Evolutionary conservation across 1,140 invertebrate genomes (phyloP), one percentile per base, ranked within the genome.

Genomic region (Steinernema khuongi): DNA sequence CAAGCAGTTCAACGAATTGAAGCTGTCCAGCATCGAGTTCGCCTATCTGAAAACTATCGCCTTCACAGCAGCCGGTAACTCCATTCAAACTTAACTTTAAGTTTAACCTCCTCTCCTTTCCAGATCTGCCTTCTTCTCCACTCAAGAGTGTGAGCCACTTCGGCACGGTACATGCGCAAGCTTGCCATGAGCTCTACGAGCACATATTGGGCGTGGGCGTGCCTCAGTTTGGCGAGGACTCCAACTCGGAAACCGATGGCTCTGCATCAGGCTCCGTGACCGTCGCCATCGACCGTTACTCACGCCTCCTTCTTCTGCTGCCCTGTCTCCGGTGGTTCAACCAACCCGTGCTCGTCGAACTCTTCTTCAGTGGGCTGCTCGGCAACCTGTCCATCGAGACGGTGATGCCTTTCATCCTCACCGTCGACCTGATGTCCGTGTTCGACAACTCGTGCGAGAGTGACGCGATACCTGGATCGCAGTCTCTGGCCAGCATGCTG

Each of bases 311-410:
- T 2, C 79, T 77, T 50, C 77, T 91, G 81, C 88, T 96, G 66
- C 91, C 92, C 0, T 90, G 91, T 7, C 87, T 95, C 26, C 89
- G 92, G 60, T 90, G 90, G 44, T 90, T 95, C 80, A 90, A 91
- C 68, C 90, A 91, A 1, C 87, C 89, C 36, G 89, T 93, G 36
- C 89, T 96, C 79, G 94, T 96, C 86, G 93, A 97, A 83, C 88
- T 96, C 32, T 96, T 96, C 87, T 84, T 85, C 85, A 91, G 93
- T 17, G 92, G 93, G 22, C 89, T 96, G 33, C 91, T 94, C 36
- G 93, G 93, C n/a, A 92, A 91, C 83, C 91, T 94, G 73, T 92
- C 92, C 87, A 93, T 96, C 73, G 92, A 94, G 85, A 93, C 91
- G 84, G 91, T 94, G 76, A 92, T 96, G 85, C 94, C 94, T 72